phyloP scores from a whole-genome alignment of 2,888 invertebrate genomes.

The Ectemnius lituratus region DNA sequence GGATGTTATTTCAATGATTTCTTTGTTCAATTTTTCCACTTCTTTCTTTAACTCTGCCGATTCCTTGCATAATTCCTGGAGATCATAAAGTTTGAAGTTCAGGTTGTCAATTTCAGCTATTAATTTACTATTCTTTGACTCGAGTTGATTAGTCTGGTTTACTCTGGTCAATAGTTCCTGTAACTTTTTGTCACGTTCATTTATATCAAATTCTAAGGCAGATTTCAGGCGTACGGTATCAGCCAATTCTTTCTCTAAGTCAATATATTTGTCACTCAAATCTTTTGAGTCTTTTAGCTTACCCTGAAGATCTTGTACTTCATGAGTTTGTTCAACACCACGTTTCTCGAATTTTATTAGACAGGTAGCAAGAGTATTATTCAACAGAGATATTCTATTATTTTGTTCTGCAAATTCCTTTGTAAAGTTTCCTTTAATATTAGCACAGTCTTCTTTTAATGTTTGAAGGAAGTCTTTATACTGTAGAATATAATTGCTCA shows the following conservation, averaged over 20 bases:
- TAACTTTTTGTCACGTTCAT: slow-evolving; percentile 40
- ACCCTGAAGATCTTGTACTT: slow-evolving; percentile 21
- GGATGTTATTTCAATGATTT: slow-evolving; percentile 21
- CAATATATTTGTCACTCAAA: slow-evolving; percentile 23
- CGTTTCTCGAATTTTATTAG: slow-evolving; percentile 36
- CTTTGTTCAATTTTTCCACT: slow-evolving; percentile 34
- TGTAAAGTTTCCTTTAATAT: slow-evolving; percentile 52
- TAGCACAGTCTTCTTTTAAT: slow-evolving; percentile 59
- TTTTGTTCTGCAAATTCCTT: slow-evolving; percentile 42
- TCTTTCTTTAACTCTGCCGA: slow-evolving; percentile 31
- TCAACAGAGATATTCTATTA: slow-evolving; percentile 43
- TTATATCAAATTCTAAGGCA: slow-evolving; percentile 42
- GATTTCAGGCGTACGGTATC: slow-evolving; percentile 25
- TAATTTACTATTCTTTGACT: slow-evolving; percentile 60
- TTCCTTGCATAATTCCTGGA: slow-evolving; percentile 42
- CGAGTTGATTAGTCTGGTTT: slow-evolving; percentile 49
- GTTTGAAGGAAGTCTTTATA: slow-evolving; percentile 53
- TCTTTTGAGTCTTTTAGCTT: slow-evolving; percentile 34
- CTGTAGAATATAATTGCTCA: slow-evolving; percentile 58
- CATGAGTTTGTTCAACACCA: slow-evolving; percentile 12
- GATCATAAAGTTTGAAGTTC: slow-evolving; percentile 62
- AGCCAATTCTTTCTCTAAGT: slow-evolving; percentile 37
- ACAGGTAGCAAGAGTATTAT: slow-evolving; percentile 28
- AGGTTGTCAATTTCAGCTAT: slow-evolving; percentile 65
- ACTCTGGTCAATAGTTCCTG: slow-evolving; percentile 42